Base-by-base conservation (phyloP, 2,888 invertebrate genomes). In the Lasioglossum figueresi region DNA sequence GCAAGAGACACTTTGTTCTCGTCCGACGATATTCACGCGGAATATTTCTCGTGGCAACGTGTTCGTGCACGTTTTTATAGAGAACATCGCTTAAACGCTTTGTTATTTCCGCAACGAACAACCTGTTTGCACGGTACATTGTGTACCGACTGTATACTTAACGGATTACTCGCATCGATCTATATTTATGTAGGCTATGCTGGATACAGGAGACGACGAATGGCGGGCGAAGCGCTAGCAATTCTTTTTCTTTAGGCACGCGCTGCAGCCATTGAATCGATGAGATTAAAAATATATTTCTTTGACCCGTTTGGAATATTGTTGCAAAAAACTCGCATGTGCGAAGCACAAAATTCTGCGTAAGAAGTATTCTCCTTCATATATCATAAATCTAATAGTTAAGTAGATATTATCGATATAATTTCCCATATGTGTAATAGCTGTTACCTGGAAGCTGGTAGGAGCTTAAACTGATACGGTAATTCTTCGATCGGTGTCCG, bases 141-240 rank as follows among this genome's bases (percentile, higher is more conserved):
- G 43, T 63, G 31, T 63, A 63, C 45, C 0, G 63, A 16, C 76
- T 43, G 66, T 66, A 23, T 66, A 43, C 23, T 16, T 45, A 45
- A 43, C n/a, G 66, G 45, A 76, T 76, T 66, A 45, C 76, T 66
- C n/a, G 45, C 16, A 76, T 63, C 31, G 76, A 76, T 76, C 59
- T 68, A 34, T 66, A 76, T 66, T 66, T 66, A n/a, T n/a, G 31
- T 45, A 45, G 31, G 43, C 19, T 4, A 5, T 6, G 23, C 6
- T 5, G 23, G 14, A 34, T 34, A 4, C 19, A 23, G 23, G 23
- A 12, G 48, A 27, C n/a, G 73, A 73, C 10, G 23, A 73, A 73
- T 31, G 23, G 23, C 34, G 34, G 23, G 23, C 34, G 23, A 10
- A 6, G 10, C 1, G 48, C 34, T 10, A 14, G 37, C 40, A 23